A percentile compares a stretch with the other conserved stretches of the same genome.
Evolutionary conservation across 2,888 invertebrate species (phyloP).

Genomic region (Sarcophaga caerulescens): DNA sequence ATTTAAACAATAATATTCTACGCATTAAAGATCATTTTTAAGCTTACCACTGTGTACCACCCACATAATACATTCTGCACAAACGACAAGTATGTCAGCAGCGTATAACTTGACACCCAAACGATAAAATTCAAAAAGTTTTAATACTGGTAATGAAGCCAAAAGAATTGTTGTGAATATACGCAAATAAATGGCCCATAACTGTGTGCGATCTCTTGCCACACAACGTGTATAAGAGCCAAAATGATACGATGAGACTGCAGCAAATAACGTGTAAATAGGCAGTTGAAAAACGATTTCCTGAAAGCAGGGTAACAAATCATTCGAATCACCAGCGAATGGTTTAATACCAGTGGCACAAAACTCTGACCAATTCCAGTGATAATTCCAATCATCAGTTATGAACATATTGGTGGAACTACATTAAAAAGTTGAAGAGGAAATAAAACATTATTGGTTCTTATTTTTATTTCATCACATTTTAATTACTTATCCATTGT

Average conservation of each 20-base stretch:
- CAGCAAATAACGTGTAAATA: constrained; percentile 86
- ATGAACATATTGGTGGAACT: constrained; percentile 18
- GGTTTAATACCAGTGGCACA: constrained; percentile 88
- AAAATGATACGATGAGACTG: constrained; percentile 90
- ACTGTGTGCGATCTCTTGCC: constrained; percentile 84
- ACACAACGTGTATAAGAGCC: constrained; percentile 85
- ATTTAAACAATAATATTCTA: neutral
- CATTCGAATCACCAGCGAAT: constrained; percentile 87
- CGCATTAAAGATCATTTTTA: neutral
- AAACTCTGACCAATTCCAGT: constrained; percentile 89
- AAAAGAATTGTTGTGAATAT: constrained; percentile 85
- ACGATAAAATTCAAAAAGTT: constrained; percentile 85
- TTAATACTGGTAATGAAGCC: constrained; percentile 86
- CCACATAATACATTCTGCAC: constrained; percentile 90
- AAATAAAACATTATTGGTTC: neutral
- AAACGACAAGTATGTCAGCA: constrained; percentile 87
- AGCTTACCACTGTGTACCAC: constrained; percentile 88
- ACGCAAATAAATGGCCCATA: constrained; percentile 85
- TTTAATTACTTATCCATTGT: constrained; percentile 15
- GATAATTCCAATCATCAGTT: constrained; percentile 69
- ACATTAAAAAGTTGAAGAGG: neutral
- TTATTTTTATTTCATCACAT: neutral
- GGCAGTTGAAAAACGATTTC: constrained; percentile 90
- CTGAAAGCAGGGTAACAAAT: constrained; percentile 93
- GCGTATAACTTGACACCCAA: constrained; percentile 83